Conservation (phyloP, 2,113 vertebrate species). For the Rattus rattus region DNA sequence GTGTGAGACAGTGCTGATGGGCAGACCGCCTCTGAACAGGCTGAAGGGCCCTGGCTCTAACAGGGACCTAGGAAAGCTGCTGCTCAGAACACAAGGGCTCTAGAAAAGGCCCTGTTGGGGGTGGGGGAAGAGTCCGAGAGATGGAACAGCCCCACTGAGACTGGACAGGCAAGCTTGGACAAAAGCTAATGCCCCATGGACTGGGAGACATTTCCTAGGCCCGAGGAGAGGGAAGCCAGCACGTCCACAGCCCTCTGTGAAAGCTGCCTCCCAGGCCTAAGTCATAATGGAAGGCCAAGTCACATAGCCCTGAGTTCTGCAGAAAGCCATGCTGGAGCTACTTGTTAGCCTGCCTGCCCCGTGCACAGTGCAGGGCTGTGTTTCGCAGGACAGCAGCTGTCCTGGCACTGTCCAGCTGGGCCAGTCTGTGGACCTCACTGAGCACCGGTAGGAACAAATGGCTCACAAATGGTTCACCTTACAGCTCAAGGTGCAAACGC, state of each 20-base stretch:
- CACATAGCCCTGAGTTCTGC: not conserved
- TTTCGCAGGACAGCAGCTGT: not conserved
- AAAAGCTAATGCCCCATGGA: not conserved
- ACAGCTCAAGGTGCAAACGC: not conserved
- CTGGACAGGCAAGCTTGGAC: not conserved
- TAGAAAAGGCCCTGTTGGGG: not conserved
- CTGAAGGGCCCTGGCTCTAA: not conserved
- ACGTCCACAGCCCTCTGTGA: not conserved
- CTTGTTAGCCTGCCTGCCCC: not conserved
- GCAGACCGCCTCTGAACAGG: accelerated
- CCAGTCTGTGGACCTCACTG: not conserved
- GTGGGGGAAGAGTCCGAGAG: not conserved
- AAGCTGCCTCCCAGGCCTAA: not conserved
- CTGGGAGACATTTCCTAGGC: not conserved
- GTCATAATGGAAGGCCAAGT: not conserved
- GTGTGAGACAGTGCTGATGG: not conserved
- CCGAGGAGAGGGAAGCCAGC: not conserved
- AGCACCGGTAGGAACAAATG: not conserved
- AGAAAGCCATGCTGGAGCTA: not conserved
- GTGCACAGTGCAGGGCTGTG: not conserved
- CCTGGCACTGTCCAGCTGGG: not conserved
- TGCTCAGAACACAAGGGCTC: not conserved
- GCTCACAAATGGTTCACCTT: not conserved
- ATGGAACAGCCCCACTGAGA: not conserved
- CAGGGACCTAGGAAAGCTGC: not conserved